Evolutionary conservation across 2,113 vertebrate species (phyloP).

Genomic region (Mellivora capensis): DNA sequence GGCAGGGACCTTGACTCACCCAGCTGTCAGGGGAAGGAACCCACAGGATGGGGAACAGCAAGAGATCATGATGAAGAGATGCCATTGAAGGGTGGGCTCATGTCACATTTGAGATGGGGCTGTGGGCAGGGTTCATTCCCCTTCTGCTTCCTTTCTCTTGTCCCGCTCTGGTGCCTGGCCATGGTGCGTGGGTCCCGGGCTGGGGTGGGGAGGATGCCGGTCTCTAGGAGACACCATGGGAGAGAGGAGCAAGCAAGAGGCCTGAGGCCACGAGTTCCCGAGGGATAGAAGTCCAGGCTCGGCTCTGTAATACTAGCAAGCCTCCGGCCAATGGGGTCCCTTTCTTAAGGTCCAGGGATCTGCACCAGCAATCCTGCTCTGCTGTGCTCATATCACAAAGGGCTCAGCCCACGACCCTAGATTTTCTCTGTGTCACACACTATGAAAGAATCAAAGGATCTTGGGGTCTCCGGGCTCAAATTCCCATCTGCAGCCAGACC

Average conservation of each 20-base stretch:
- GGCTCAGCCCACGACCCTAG: too few species aligned
- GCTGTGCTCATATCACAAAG: not conserved
- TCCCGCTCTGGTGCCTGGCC: not conserved
- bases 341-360: not conserved
- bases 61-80: not conserved
- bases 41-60: not conserved
- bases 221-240: not conserved
- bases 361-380: not conserved
- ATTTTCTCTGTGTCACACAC: not conserved
- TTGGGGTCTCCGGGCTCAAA: not conserved
- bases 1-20: not conserved
- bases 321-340: not conserved
- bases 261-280: not conserved
- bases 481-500: not conserved
- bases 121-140: too few species aligned
- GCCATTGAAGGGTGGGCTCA: not conserved
- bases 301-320: not conserved
- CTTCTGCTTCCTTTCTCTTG: accelerated
- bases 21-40: not conserved
- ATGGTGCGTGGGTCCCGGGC: not conserved
- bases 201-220: not conserved
- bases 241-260: not conserved
- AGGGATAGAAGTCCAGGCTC: not conserved
- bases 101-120: not conserved
- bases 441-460: not conserved